Conservation (phyloP, 1,140 invertebrate species). For the Apocrypta bakeri region DNA sequence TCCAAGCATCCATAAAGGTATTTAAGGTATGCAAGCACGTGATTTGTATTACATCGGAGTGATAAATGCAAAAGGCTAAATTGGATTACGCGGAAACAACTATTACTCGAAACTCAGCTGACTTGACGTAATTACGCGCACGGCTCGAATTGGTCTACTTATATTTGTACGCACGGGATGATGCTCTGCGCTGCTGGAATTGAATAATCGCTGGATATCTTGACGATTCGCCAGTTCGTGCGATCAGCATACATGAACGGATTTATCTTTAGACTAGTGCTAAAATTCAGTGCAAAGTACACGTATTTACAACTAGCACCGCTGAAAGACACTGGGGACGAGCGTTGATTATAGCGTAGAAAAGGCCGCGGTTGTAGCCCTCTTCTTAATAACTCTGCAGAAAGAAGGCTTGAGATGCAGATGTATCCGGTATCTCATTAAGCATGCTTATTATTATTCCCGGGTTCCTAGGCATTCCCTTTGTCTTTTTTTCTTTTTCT, state of each 20-base stretch:
- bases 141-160: background rate
- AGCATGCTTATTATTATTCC: conserved; percentile 8
- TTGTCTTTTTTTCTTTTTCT: background rate
- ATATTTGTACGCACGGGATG: too few relatives aligned
- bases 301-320: too few relatives aligned
- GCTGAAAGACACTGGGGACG: too few relatives aligned
- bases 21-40: too few relatives aligned
- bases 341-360: background rate
- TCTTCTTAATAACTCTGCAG: background rate
- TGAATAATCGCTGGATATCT: conserved; percentile 2
- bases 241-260: too few relatives aligned
- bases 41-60: background rate
- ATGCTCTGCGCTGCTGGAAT: background rate
- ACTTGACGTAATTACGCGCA: background rate
- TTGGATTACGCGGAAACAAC: background rate
- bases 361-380: background rate
- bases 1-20: too few relatives aligned
- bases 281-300: too few relatives aligned
- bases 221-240: too few relatives aligned
- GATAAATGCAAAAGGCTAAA: background rate
- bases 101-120: background rate
- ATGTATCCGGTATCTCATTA: background rate
- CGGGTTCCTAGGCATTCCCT: background rate
- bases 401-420: background rate
- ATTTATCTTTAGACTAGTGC: too few relatives aligned